Conservation (phyloP, 23 tunicate species). For the Aplidium turbinatum region DNA sequence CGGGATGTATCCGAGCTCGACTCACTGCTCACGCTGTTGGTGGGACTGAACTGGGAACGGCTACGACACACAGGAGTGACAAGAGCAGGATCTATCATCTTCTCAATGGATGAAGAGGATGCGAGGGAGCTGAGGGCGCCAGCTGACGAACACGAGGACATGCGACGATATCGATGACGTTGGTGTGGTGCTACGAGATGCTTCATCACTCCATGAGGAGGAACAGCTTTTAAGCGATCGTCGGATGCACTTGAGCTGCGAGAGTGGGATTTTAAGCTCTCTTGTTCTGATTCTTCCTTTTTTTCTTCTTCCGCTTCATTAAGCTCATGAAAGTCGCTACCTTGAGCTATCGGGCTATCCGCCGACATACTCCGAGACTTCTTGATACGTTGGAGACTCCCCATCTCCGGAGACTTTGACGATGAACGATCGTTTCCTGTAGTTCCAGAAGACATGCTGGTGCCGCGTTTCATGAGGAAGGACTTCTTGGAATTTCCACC, state of each 20-base stretch:
- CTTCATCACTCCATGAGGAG: too few relatives aligned
- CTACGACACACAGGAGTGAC: conserved; percentile 27
- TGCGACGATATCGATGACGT: conserved; percentile 33
- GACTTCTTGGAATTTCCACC: neutral
- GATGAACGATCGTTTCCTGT: conserved; percentile 23
- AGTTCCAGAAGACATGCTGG: conserved; percentile 39
- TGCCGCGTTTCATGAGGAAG: conserved; percentile 26
- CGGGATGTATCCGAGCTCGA: too few relatives aligned
- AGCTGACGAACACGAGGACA: conserved; percentile 38
- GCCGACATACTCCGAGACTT: conserved; percentile 94
- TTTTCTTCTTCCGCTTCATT: conserved; percentile 3
- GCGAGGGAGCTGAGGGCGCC: conserved; percentile 21
- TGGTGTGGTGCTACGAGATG: conserved; percentile 6
- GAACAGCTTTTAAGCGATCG: too few relatives aligned
- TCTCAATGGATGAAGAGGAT: conserved; percentile 12
- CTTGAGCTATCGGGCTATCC: conserved; percentile 69
- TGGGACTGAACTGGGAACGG: conserved; percentile 31
- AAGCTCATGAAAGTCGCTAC: conserved; percentile 17
- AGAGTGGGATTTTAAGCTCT: too few relatives aligned
- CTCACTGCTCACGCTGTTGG: conserved; percentile 52
- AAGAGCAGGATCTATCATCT: conserved; percentile 27
- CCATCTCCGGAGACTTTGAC: conserved; percentile 76
- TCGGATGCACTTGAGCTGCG: too few relatives aligned
- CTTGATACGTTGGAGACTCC: conserved; percentile 59
- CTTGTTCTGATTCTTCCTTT: conserved; percentile 29